A percentile compares a stretch with the other conserved stretches of the same genome.
Conservation (phyloP, 2,797 vertebrate species). For the Pogoniulus pusillus region DNA sequence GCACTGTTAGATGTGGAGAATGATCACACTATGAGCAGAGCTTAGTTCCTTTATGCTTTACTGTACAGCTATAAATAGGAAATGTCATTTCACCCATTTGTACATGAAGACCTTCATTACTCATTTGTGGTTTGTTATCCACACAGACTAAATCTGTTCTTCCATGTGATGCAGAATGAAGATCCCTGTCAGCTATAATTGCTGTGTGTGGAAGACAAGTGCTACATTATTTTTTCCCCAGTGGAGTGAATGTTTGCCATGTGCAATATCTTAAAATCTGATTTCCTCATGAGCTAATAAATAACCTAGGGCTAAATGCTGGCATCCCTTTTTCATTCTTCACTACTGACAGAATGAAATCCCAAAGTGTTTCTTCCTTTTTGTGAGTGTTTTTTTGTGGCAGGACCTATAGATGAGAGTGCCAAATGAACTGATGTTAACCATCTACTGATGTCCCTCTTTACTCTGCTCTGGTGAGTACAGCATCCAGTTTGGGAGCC, state of each 20-base stretch:
- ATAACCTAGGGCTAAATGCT: background rate
- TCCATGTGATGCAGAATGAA: background rate
- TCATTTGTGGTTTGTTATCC: background rate
- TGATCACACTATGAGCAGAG: background rate
- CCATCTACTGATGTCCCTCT: no score
- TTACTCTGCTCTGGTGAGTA: no score
- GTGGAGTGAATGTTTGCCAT: background rate
- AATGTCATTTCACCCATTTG: background rate
- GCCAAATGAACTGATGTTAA: rapidly evolving
- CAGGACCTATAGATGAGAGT: background rate
- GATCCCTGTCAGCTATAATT: background rate
- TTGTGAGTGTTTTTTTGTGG: background rate
- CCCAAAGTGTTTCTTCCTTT: background rate
- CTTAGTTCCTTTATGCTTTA: background rate
- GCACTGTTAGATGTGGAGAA: background rate
- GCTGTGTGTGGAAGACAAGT: background rate
- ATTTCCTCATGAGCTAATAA: background rate
- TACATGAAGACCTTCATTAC: background rate
- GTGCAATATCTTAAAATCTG: background rate
- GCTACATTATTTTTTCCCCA: background rate
- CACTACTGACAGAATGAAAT: background rate
- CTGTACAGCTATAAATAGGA: background rate
- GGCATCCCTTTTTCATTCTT: background rate
- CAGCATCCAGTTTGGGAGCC: no score
- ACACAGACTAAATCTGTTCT: background rate